These are phyloP conservation scores for Dromas ardeola DNA, from an alignment of 2,113 vertebrate genomes.

Conservation along the genomic window DNA sequence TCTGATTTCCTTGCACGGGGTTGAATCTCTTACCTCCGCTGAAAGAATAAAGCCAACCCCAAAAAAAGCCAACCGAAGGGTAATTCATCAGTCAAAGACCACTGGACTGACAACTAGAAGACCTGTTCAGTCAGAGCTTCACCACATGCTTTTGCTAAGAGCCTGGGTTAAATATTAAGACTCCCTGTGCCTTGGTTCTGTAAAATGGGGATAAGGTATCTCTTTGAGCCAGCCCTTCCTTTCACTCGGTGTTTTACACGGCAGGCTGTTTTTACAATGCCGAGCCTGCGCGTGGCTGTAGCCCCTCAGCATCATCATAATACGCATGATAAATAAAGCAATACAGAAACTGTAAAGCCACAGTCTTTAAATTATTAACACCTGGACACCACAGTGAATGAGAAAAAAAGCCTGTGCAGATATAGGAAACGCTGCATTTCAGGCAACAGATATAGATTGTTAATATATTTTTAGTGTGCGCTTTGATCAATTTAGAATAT, in stretches of 20 bases:
- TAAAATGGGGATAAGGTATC: background rate
- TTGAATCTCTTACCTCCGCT: background rate
- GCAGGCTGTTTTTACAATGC: background rate
- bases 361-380: background rate
- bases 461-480: background rate
- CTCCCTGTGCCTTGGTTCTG: background rate
- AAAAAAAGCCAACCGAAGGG: background rate
- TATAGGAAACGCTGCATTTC: background rate
- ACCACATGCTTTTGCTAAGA: background rate
- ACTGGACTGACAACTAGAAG: background rate
- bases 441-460: background rate
- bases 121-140: background rate
- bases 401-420: background rate
- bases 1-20: background rate
- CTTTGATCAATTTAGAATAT: conserved; percentile 26
- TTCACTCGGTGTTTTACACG: background rate
- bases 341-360: conserved; percentile 7
- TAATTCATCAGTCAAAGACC: background rate
- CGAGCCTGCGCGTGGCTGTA: rapidly evolving
- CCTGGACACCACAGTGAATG: background rate
- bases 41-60: background rate
- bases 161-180: background rate
- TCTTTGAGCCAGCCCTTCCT: background rate
- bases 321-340: conserved; percentile 1
- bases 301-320: background rate